These are phyloP conservation scores for Fulica atra DNA, from an alignment of 2,113 vertebrate genomes.

Conservation along the genomic window DNA sequence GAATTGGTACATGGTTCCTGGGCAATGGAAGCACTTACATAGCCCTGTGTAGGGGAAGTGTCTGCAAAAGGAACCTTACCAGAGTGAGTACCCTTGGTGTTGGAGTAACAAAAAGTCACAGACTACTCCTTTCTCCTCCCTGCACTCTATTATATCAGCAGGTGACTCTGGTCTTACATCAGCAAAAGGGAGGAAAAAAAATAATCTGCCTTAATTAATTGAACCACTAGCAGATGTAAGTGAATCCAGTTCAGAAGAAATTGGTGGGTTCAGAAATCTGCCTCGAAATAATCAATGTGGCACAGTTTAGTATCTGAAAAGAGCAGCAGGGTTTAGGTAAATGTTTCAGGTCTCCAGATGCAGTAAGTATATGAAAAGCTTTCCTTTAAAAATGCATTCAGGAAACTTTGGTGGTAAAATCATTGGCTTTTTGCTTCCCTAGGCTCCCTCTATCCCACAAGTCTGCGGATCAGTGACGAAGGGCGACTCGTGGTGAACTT, in stretches of 20 bases:
- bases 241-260: neutral
- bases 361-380: neutral
- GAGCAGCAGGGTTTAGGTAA: neutral
- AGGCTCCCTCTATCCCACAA: slow-evolving; percentile 81
- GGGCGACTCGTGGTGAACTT: slow-evolving; percentile 79
- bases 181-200: neutral
- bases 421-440: neutral
- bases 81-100: neutral
- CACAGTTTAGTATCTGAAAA: neutral
- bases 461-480: slow-evolving; percentile 79
- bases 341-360: neutral
- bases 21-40: neutral
- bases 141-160: neutral
- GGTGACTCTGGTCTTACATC: neutral
- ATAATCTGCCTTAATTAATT: neutral
- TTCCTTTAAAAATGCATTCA: neutral
- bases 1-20: neutral
- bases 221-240: neutral
- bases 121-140: neutral
- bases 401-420: neutral
- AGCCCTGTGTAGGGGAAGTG: neutral
- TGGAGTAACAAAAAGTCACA: neutral
- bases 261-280: neutral
- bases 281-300: neutral
- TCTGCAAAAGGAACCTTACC: neutral